Base-by-base conservation (phyloP, 1,140 invertebrate genomes). In the Scaptomyza pallida region DNA sequence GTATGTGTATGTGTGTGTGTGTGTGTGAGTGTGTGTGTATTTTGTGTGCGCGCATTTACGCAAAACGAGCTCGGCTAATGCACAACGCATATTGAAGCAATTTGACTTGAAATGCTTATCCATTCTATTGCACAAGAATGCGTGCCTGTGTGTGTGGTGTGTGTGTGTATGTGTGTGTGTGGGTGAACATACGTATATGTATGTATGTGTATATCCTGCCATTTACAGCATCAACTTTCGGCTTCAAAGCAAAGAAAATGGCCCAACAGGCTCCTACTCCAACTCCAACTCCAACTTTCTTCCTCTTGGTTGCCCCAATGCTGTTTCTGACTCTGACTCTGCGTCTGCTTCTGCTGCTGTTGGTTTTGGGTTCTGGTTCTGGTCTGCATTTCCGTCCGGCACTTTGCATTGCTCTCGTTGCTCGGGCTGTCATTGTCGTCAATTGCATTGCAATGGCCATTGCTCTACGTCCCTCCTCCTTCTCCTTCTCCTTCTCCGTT, bases 81-180 rank as follows among this genome's bases (percentile, higher is more conserved):
- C 74, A 77, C 45, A 71, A 78, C 82, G 83, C 78, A 86, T 82
- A 86, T 86, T 88, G 82, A 82, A 88, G 78, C 81, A 73, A 85
- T 88, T 88, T 68, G 35, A 63, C 21, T 48, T 68, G 77, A 64
- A 85, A 85, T 86, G 81, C 72, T 75, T 86, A 85, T 80, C 77
- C 81, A 50, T 80, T 71, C 54, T 60, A 73, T 52, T 74, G 71
- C 78, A 77, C 55, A 72, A 35, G 62, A 59, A 67, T 67, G 69
- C 48, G 63, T 60, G 19, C 15, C 16, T 35, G 35, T 62, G 41
- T 63, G 19, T 26, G 15, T 23, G 40, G 13, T 13, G 41, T 63
- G 19, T 26, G 15, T 23, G 40, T 10, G 9, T 54, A 26, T 37
- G 35, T 57, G 37, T 40, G 26, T 51, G 52, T 51, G 40, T 62